Conservation (phyloP, 1,140 invertebrate species). For the Centruroides vittatus region DNA sequence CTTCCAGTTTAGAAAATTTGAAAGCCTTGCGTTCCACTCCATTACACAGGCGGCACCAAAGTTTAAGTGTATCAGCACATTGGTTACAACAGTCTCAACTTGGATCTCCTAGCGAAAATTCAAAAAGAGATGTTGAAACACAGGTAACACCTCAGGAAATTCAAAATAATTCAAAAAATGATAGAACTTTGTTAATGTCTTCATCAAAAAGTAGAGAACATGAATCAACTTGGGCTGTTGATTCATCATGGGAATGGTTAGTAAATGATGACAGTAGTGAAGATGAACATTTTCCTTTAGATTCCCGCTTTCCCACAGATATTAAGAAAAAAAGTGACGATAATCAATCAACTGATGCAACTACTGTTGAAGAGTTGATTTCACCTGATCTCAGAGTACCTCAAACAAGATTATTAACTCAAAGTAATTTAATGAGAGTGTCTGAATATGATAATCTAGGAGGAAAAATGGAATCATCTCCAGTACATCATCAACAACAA, state of each 20-base stretch:
- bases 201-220: neutral
- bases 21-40: slow-evolving; percentile 24
- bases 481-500: neutral
- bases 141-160: slow-evolving; percentile 7
- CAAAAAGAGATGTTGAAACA: slow-evolving; percentile 10
- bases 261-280: slow-evolving; percentile 21
- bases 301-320: slow-evolving; percentile 6
- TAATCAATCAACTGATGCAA: slow-evolving; percentile 19
- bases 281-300: slow-evolving; percentile 8
- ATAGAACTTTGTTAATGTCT: neutral
- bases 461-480: neutral
- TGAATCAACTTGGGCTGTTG: slow-evolving; percentile 51
- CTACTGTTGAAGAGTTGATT: slow-evolving; percentile 34
- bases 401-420: slow-evolving; percentile 19
- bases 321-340: slow-evolving; percentile 6
- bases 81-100: slow-evolving; percentile 11
- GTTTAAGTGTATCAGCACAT: neutral
- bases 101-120: neutral
- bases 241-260: slow-evolving; percentile 75
- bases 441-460: slow-evolving; percentile 50
- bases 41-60: slow-evolving; percentile 34
- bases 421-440: slow-evolving; percentile 37
- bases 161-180: neutral
- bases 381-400: slow-evolving; percentile 29
- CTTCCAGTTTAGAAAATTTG: slow-evolving; percentile 18